These are phyloP conservation scores for Hetaerina titia DNA, from an alignment of 2,888 invertebrate species.

Conservation along the genomic window DNA sequence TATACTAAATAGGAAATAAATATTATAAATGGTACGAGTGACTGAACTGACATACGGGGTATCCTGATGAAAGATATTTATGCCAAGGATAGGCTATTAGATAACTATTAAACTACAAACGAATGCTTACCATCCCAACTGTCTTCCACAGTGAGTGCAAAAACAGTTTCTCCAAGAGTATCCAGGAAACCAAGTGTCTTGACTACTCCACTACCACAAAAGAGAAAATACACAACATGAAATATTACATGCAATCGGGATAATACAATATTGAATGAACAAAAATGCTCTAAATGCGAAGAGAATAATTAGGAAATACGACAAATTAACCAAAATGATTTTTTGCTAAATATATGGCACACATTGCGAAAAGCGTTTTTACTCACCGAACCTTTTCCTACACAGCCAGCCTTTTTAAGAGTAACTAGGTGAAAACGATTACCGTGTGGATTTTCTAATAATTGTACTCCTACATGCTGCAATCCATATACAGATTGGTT, in stretches of 20 bases:
- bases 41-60: background rate
- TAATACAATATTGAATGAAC: background rate
- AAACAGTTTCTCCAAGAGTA: conserved; percentile 49
- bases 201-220: background rate
- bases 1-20: too few species aligned
- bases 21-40: background rate
- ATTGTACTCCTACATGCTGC: conserved; percentile 40
- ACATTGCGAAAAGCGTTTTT: background rate
- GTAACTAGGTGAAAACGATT: conserved; percentile 56
- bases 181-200: conserved; percentile 48
- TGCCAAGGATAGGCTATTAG: background rate
- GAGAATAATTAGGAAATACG: background rate
- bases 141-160: conserved; percentile 47
- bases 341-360: background rate
- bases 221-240: background rate
- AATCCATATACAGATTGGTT: conserved; percentile 45
- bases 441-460: conserved; percentile 50
- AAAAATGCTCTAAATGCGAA: background rate
- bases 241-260: too few species aligned
- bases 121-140: conserved; percentile 35
- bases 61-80: background rate
- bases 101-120: background rate
- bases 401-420: conserved; percentile 33
- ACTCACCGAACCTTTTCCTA: conserved; percentile 53
- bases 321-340: background rate